Evolutionary conservation across 2,797 vertebrate genomes (phyloP), one percentile per base, ranked within the genome.

Genomic region (Varecia variegata): DNA sequence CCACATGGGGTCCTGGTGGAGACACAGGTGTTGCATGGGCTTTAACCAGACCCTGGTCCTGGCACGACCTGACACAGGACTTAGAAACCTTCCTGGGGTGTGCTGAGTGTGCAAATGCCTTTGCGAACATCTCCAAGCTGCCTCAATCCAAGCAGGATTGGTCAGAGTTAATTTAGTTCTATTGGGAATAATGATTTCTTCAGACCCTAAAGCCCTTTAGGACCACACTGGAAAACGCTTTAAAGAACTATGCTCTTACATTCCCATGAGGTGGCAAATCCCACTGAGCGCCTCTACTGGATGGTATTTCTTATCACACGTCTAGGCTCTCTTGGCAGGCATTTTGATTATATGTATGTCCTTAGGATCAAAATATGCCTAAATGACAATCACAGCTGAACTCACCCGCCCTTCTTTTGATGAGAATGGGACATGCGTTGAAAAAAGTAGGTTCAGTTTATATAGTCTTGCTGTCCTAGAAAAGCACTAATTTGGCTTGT

Each of bases 401-500:
- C 45, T 95, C 93, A 93, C 95, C 97, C 96, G 0, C 97, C 94
- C 91, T 97, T 96, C 96, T 84, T 88, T 97, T 94, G 96, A 97
- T 97, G 97, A 97, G 97, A 98, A 95, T 93, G 87, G 83, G 97
- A 98, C 98, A 95, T 98, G 97, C 94, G 94, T 97, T 98, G 93
- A 95, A 98, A 98, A 97, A 96, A 87, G 94, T 82, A 96, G 94
- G 96, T 98, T 98, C 95, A 95, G 96, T 95, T 97, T 95, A 95
- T 97, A 88, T 95, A 83, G 94, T 98, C 98, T 98, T 96, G 97
- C 97, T 98, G 97, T 96, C 88, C 95, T 98, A 98, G 96, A 98
- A 98, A 98, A 98, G 96, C 47, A 58, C 98, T 97, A 98, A 94
- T 98, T 98, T 97, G 93, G 80, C 47, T 93, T 95, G 93, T 87